Evolutionary conservation across 1,140 invertebrate genomes (phyloP), one percentile per base, ranked within the genome.

Genomic region (Drosophila saltans): DNA sequence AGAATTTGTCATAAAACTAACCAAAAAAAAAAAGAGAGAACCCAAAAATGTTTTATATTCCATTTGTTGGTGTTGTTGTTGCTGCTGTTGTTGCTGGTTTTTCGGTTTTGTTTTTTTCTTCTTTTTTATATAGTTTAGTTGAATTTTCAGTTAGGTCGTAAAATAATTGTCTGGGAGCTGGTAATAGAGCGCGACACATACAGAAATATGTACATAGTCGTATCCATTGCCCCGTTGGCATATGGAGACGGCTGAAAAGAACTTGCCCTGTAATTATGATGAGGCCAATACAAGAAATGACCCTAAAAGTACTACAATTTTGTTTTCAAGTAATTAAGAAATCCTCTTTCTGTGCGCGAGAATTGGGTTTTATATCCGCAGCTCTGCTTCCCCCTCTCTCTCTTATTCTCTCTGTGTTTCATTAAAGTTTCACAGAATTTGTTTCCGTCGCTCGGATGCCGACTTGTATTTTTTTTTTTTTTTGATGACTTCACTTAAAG

Each of bases 401-500:
- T 36, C 33, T 36, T 5, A 4, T 1, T 36, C 3, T 36, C 33
- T 36, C 58, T 59, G 67, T 36, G 33, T 36, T 36, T 36, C 65
- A 62, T 78, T 76, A 78, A 89, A 81, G 85, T 85, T 89, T 90
- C 84, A 89, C 85, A 79, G 84, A 89, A 89, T 79, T 90, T 65
- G 2, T 68, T 66, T 78, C 59, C 8, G 65, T 79, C 59, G 69
- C 57, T 73, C 45, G 61, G 41, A 43, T 64, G 62, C 28, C 62
- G 62, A 10, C n/a, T 57, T 77, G 70, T 76, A 59, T 76, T 84
- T 66, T 82, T 89, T 84, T 90, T 36, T 36, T 36, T 66, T 82
- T 89, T 84, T 89, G 84, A 89, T 89, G 84, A 89, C 85, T 89
- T 89, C 85, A 89, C 84, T 89, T 89, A 84, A 79, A 78, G 72